Percentiles rank a stretch among this genome's conserved stretches.
phyloP scores from a whole-genome alignment of 2,113 vertebrate species.

The Lucifuga dentata region DNA sequence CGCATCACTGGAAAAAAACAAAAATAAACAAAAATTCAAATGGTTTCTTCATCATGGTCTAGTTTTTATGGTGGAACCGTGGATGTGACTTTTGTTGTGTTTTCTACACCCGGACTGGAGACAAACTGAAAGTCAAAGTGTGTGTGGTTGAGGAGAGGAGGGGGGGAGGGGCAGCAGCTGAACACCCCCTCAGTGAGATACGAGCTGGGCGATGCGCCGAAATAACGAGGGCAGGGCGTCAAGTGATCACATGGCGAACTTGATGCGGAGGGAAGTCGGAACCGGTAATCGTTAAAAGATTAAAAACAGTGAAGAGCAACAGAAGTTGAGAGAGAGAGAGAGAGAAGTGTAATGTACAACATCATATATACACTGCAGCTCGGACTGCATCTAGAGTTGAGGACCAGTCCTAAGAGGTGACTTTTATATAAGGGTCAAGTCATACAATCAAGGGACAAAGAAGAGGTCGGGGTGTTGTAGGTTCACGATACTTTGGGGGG shows the following conservation, averaged over 20 bases:
- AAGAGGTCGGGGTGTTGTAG: constrained; percentile 99
- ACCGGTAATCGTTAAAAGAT: constrained; percentile 77
- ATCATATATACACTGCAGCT: constrained; percentile 98
- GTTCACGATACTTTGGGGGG: constrained; percentile 99
- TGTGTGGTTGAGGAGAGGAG: constrained; percentile 60
- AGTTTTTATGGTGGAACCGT: constrained; percentile 89
- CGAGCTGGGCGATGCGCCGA: constrained; percentile 53
- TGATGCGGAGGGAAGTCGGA: constrained; percentile 65
- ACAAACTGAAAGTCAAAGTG: constrained; percentile 90
- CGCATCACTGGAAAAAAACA: constrained; percentile 90
- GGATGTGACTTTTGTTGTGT: constrained; percentile 83
- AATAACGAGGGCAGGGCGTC: constrained; percentile 50
- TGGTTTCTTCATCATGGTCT: constrained; percentile 91
- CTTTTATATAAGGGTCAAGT: constrained; percentile 93
- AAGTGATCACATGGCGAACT: constrained; percentile 75
- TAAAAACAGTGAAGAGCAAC: constrained; percentile 84
- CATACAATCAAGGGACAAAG: constrained; percentile 99
- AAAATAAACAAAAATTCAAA: constrained; percentile 80
- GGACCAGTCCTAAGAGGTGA: constrained; percentile 99
- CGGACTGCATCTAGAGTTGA: constrained; percentile 94
- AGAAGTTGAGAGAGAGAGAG: constrained; percentile 80
- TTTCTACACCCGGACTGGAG: constrained; percentile 90
- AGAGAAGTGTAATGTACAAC: constrained; percentile 96
- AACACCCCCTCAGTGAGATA: constrained; percentile 41
- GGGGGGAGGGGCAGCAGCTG: constrained; percentile 85